Conservation (phyloP, 2,888 invertebrate species). For the Tiliacea aurago region DNA sequence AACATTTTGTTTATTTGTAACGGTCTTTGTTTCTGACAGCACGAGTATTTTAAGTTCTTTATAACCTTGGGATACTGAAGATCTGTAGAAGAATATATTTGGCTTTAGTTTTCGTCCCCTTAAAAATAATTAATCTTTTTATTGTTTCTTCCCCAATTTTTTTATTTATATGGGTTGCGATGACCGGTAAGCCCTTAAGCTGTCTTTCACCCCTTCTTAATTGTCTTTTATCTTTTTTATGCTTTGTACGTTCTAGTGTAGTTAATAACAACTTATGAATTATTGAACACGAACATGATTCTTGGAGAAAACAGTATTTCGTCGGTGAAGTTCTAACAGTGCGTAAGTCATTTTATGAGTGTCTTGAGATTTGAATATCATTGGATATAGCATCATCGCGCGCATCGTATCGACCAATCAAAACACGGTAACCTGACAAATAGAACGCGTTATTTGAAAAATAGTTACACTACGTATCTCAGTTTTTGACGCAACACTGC, state of each 20-base stretch:
- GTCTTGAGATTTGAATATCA: too few relatives aligned
- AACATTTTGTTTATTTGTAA: constrained; percentile 30
- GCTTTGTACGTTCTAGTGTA: not conserved
- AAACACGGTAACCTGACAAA: too few relatives aligned
- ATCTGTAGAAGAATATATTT: not conserved
- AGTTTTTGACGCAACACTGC: too few relatives aligned
- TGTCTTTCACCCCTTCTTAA: not conserved
- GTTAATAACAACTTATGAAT: not conserved
- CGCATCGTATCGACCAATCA: too few relatives aligned
- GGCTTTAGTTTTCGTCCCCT: not conserved
- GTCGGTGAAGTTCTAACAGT: too few relatives aligned
- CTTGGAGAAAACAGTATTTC: not conserved
- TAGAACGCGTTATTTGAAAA: too few relatives aligned
- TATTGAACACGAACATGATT: not conserved
- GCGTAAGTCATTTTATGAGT: too few relatives aligned
- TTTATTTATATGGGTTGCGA: constrained; percentile 11
- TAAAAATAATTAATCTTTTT: not conserved
- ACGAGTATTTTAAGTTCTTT: not conserved
- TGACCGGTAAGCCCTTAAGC: not conserved
- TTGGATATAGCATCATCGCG: too few relatives aligned
- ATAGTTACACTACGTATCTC: too few relatives aligned
- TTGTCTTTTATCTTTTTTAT: constrained; percentile 1
- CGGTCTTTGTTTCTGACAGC: not conserved
- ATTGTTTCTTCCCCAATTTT: constrained; percentile 15
- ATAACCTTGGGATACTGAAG: not conserved